Conservation (phyloP, 2,113 vertebrate genomes). For the Lepus timidus region DNA sequence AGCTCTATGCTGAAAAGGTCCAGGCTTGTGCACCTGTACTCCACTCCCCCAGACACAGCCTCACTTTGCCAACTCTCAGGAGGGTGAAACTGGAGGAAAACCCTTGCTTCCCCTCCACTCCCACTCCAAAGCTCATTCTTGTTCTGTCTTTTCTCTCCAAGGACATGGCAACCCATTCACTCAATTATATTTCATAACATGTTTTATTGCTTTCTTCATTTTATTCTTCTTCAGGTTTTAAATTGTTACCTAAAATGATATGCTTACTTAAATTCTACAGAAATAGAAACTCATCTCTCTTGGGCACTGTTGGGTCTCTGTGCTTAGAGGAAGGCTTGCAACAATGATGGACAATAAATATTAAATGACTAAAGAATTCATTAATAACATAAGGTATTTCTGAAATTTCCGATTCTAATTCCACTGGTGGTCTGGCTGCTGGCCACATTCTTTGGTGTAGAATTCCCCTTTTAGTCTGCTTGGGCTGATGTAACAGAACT, state of each 20-base stretch:
- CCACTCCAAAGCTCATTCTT: background rate
- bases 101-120: background rate
- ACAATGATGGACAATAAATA: background rate
- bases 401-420: background rate
- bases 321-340: background rate
- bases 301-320: background rate
- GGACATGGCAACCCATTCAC: background rate
- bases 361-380: background rate
- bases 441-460: background rate
- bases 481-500: background rate
- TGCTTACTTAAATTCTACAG: background rate
- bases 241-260: background rate
- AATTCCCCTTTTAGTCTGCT: background rate
- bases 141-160: background rate
- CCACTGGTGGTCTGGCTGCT: background rate
- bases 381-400: background rate
- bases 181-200: background rate
- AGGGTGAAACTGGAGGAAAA: too few species aligned
- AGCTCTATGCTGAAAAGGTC: background rate
- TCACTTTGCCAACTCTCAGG: too few species aligned
- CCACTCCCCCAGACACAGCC: background rate
- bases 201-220: background rate
- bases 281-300: background rate
- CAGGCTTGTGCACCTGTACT: background rate
- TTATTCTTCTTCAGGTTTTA: background rate